Evolutionary conservation across 2,113 vertebrate genomes (phyloP), one percentile per base, ranked within the genome.

Genomic region (Crotalus viridis): DNA sequence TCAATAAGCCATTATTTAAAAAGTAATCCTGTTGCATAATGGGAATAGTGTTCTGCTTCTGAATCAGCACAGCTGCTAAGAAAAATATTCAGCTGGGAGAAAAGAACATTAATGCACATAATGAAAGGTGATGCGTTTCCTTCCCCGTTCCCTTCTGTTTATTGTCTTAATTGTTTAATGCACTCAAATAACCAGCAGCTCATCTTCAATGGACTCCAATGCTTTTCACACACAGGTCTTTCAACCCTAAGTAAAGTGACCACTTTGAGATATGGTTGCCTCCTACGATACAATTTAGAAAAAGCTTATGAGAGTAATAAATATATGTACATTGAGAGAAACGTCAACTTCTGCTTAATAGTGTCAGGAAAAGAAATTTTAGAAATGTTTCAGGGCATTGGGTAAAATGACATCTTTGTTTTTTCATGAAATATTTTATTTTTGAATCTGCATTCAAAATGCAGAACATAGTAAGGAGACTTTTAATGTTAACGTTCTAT

Each of bases 51-150:
- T 26, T 26, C 0, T 1, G 43, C 0, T 43, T 87, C 85, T 1
- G 0, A 92, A 95, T 93, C 46, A 91, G 10, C 91, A 93, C 48
- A 91, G 92, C 94, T 90, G 90, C 92, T 96, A 56, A 95, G 96
- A 85, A 51, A 94, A 96, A 96, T 94, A 87, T 89, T 90, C 92
- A 86, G 91, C 92, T 0, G 1, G 89, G 91, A 96, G 93, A 95
- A 90, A 92, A 91, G 94, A 92, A 57, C 10, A 22, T 74, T 74
- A 81, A 85, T 0, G 24, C 5, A 22, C 64, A n/a, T 88, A 92
- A 89, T 91, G 94, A 94, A 93, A 87, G 92, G 88, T 87, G 94
- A 94, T 93, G 92, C 21, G 94, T 89, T 89, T 89, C 87, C 46
- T 91, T 91, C 52, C 15, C 64, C 17, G 92, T 85, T 88, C 92